Conservation (phyloP, 2,113 vertebrate genomes). For the Ictalurus punctatus region DNA sequence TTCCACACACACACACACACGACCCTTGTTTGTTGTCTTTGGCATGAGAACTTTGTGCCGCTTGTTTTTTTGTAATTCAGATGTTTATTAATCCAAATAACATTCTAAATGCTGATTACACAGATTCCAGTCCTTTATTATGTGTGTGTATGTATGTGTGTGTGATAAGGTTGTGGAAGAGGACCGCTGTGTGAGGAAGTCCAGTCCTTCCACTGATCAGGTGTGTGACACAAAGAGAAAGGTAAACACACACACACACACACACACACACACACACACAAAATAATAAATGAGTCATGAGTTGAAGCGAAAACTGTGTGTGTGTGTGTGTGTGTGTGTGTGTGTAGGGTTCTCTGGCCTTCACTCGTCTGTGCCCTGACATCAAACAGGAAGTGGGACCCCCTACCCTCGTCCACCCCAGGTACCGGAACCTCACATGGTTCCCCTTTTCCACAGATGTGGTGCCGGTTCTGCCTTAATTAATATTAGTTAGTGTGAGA, state of each 20-base stretch:
- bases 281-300: background rate
- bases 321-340: conserved; percentile 39
- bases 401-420: conserved; percentile 86
- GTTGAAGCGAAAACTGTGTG: conserved; percentile 16
- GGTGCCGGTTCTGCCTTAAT: background rate
- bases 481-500: background rate
- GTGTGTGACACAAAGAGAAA: conserved; percentile 64
- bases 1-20: conserved; percentile 18
- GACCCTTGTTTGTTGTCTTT: background rate
- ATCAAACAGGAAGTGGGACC: conserved; percentile 94
- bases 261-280: background rate
- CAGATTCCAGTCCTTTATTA: no score
- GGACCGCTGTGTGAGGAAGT: conserved; percentile 65
- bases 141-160: conserved; percentile 22
- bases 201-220: conserved; percentile 61
- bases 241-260: conserved; percentile 57
- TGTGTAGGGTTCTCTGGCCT: conserved; percentile 73
- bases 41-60: background rate
- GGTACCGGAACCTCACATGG: conserved; percentile 69
- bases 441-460: background rate
- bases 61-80: background rate
- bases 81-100: background rate
- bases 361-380: conserved; percentile 86
- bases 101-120: no score
- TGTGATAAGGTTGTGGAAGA: conserved; percentile 67